Percentiles rank a stretch among this genome's conserved stretches.
These are phyloP conservation scores for Synergus umbraculus DNA, from an alignment of 2,888 invertebrate genomes.

Conservation along the genomic window DNA sequence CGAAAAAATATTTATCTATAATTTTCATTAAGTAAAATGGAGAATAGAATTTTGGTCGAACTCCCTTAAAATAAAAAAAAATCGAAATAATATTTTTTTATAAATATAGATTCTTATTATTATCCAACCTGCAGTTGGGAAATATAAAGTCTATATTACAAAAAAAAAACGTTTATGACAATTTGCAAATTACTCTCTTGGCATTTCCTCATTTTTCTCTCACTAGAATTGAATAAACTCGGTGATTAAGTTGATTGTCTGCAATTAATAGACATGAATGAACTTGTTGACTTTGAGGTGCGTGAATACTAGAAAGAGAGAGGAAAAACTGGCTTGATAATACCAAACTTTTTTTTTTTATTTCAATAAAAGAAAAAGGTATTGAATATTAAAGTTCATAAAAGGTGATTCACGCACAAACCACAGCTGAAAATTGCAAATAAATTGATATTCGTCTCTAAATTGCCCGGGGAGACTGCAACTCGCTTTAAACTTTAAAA, in stretches of 20 bases:
- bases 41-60: too few species aligned
- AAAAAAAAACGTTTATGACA: neutral
- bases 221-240: neutral
- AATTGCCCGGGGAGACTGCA: neutral
- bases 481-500: conserved; percentile 29
- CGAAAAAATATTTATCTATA: too few species aligned
- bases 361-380: too few species aligned
- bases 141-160: neutral
- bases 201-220: neutral
- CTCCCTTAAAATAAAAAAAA: too few species aligned
- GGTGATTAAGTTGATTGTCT: neutral
- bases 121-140: neutral
- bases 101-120: neutral
- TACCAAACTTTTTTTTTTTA: neutral
- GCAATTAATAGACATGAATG: neutral
- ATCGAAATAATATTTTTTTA: neutral
- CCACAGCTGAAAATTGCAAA: conserved; percentile 22
- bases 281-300: neutral
- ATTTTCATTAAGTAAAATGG: too few species aligned
- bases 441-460: conserved; percentile 19
- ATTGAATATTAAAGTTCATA: conserved; percentile 27
- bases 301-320: neutral
- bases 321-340: neutral
- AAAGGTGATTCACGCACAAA: conserved; percentile 33
- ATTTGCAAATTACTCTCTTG: neutral